phyloP scores from a whole-genome alignment of 2,888 invertebrate genomes.

The Troides aeacus region DNA sequence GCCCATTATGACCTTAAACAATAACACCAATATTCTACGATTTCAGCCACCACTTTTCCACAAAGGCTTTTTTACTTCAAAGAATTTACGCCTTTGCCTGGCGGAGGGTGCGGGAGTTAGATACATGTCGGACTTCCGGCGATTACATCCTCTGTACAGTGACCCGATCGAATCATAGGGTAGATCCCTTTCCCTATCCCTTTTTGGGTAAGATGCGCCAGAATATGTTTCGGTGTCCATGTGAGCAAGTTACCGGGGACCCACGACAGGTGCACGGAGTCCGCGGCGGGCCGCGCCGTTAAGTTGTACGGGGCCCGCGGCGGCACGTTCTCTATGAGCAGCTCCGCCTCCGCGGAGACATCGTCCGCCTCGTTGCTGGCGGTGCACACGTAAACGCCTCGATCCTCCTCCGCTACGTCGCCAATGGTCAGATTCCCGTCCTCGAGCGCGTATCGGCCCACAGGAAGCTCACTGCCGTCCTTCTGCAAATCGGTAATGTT shows the following conservation, averaged over 20 bases:
- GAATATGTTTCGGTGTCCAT: not conserved
- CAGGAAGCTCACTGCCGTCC: slow-evolving; percentile 85
- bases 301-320: slow-evolving; percentile 95
- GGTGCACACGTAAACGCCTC: slow-evolving; percentile 91
- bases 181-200: no score
- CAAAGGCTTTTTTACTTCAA: no score
- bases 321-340: slow-evolving; percentile 90
- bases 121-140: no score
- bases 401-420: slow-evolving; percentile 90
- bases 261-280: slow-evolving; percentile 90
- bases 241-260: slow-evolving; percentile 78
- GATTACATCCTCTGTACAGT: no score
- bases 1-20: slow-evolving; percentile 83
- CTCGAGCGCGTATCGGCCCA: slow-evolving; percentile 83
- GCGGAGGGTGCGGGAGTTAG: no score
- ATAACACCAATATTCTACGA: not conserved
- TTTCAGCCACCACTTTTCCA: no score
- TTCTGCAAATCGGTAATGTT: slow-evolving; percentile 77
- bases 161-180: no score
- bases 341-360: slow-evolving; percentile 88
- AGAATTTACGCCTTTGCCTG: no score
- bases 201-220: no score
- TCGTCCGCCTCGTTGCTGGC: slow-evolving; percentile 93
- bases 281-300: slow-evolving; percentile 85
- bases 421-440: slow-evolving; percentile 91